Evolutionary conservation across 1,140 invertebrate genomes (phyloP).

Genomic region (Drosophila parabipectinata): DNA sequence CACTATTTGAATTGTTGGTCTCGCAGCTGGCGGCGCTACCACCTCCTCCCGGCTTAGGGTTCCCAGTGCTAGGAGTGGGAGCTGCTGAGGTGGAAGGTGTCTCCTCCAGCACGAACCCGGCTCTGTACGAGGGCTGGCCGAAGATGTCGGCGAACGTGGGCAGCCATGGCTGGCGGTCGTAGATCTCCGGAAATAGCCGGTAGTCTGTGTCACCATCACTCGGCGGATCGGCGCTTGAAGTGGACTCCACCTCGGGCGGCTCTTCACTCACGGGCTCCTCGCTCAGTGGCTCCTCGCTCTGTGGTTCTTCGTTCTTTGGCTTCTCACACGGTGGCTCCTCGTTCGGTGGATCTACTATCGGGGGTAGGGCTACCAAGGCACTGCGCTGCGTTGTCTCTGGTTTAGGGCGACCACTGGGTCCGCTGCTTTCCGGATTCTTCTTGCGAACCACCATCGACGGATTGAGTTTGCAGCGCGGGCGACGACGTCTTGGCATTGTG

Average conservation of each 20-base stretch:
- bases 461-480: slow-evolving; percentile 54
- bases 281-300: neutral
- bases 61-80: neutral
- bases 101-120: slow-evolving; percentile 1
- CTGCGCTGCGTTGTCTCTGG: neutral
- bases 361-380: neutral
- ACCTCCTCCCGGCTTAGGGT: neutral
- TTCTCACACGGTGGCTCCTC: neutral
- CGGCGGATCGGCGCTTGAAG: neutral
- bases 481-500: slow-evolving; percentile 59
- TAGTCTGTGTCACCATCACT: slow-evolving; percentile 46
- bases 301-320: neutral
- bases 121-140: slow-evolving; percentile 44
- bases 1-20: neutral
- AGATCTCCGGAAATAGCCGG: slow-evolving; percentile 57
- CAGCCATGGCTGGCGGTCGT: slow-evolving; percentile 38
- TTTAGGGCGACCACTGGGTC: slow-evolving; percentile 8
- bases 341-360: neutral
- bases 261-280: neutral
- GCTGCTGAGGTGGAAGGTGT: neutral
- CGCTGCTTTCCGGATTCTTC: slow-evolving; percentile 23
- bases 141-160: slow-evolving; percentile 63
- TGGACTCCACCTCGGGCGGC: slow-evolving; percentile 4
- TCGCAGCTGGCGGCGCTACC: neutral
- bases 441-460: slow-evolving; percentile 19